Evolutionary conservation across 2,888 invertebrate genomes (phyloP), one percentile per base, ranked within the genome.

Genomic region (Mechanitis messenoides): DNA sequence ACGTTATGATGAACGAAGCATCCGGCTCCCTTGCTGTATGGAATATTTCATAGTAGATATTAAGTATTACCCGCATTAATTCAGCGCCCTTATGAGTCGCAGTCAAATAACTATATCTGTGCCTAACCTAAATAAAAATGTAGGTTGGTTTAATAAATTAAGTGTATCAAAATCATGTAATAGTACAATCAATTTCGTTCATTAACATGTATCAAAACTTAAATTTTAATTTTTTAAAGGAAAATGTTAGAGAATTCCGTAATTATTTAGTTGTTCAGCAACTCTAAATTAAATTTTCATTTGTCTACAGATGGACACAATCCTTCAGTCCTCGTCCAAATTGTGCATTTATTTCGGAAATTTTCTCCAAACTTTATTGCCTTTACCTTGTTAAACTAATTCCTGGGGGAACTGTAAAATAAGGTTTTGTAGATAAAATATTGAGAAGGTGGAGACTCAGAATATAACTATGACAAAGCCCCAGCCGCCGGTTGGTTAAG

Each of bases 301-400:
- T 11, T 28, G 12, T 61, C 53, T 57, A 38, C 56, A 33, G 54
- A 28, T 57, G 57, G 61, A 61, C 50, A 50, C 54, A 57, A 47
- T 53, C 53, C 56, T 53, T 61, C 61, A 64, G 59, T 62, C 55
- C 58, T 31, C 58, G 45, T 54, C 46, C 56, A 60, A 58, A 62
- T 62, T 65, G 55, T 60, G 54, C 60, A 65, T 65, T 57, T 57
- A 61, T 62, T 57, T 55, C 59, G 47, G 59, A 62, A 62, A 45
- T 59, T 54, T 20, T 53, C 58, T 58, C 28, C 33, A 60, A 60
- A 63, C 60, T 60, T 63, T 63, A 60, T 63, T 63, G 61, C 62
- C 46, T 60, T 57, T 45, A 33, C 55, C 54, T 65, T 65, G 56
- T 60, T 59, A 56, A 65, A 65, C 56, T 65, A 47, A 47, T 63